Base-by-base conservation (phyloP, 2,888 invertebrate species). In the Lobophora halterata region DNA sequence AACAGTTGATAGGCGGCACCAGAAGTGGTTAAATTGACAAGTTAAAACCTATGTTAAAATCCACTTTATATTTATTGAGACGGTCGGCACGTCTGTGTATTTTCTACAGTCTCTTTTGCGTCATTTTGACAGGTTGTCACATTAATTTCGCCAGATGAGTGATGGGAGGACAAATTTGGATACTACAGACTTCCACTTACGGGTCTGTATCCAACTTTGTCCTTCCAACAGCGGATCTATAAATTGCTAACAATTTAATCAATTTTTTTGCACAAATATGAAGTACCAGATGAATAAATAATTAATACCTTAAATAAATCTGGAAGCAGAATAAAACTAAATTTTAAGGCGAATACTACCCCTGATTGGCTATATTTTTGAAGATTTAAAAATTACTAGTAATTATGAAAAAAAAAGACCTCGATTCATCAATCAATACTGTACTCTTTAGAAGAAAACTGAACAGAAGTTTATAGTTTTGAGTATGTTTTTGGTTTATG, bases 1-100 rank as follows among this genome's bases (percentile, higher is more conserved):
- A 73, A 78, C 79, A 75, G 52, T 53, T 63, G 59, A 71, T 66
- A 69, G 75, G 76, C 65, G 76, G 64, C 43, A 39, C 63, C 59
- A 52, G 44, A 46, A 43, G 48, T 46, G 46, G 54, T 67, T 59
- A 64, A 51, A 49, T 52, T 61, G 66, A 62, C 64, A 52, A 54
- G 47, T 52, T 48, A 49, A 49, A 56, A 57, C 46, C 46, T 46
- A 34, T 38, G 35, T 51, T 49, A 21, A 30, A 18, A 37, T 13
- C 9, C 14, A 19, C 25, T 30, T 14, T 13, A 5, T 12, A 5
- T 17, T 53, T 63, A 65, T 62, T 51, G 52, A 52, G 50, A 53
- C 54, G 50, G 52, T 25, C 30, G 46, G 29, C 23, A 11, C 16
- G 21, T 36, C 13, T 8, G 13, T 16, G 42, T 23, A 44, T 36